These are phyloP conservation scores for Rachycentron canadum DNA, from an alignment of 2,797 vertebrate genomes.

Conservation along the genomic window DNA sequence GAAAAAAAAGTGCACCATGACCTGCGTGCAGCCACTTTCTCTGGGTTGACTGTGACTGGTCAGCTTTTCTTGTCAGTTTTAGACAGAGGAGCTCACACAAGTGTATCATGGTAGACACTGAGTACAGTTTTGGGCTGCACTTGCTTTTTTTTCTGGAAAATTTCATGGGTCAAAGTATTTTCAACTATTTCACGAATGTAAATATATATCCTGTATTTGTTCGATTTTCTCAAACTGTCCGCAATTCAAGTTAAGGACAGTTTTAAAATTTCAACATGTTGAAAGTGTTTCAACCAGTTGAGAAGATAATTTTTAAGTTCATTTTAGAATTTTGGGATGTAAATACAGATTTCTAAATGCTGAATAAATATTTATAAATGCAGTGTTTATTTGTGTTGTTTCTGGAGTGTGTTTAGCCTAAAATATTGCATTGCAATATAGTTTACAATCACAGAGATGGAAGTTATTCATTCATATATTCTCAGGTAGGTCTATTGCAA, in stretches of 20 bases:
- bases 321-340: constrained; percentile 39
- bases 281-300: constrained; percentile 12
- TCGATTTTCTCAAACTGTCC: constrained; percentile 31
- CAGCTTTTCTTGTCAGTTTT: constrained; percentile 17
- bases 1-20: constrained; percentile 19
- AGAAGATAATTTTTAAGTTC: constrained; percentile 20
- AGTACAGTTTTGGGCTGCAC: not conserved
- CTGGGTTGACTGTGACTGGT: constrained; percentile 23
- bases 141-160: not conserved
- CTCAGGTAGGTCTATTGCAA: not conserved
- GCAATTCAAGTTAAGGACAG: not conserved
- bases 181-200: constrained; percentile 39
- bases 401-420: constrained; percentile 12
- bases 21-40: constrained; percentile 17
- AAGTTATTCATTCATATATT: not conserved
- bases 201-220: constrained; percentile 47
- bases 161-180: constrained; percentile 5
- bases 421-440: not conserved
- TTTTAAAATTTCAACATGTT: constrained; percentile 22
- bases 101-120: not conserved
- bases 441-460: not conserved
- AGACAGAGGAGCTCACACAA: constrained; percentile 6
- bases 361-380: constrained; percentile 68
- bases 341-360: constrained; percentile 58
- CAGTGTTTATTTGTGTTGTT: constrained; percentile 58